Percentiles rank a stretch among this genome's conserved stretches.
Conservation (phyloP, 1,140 invertebrate genomes). For the Caenorhabditis remanei region DNA sequence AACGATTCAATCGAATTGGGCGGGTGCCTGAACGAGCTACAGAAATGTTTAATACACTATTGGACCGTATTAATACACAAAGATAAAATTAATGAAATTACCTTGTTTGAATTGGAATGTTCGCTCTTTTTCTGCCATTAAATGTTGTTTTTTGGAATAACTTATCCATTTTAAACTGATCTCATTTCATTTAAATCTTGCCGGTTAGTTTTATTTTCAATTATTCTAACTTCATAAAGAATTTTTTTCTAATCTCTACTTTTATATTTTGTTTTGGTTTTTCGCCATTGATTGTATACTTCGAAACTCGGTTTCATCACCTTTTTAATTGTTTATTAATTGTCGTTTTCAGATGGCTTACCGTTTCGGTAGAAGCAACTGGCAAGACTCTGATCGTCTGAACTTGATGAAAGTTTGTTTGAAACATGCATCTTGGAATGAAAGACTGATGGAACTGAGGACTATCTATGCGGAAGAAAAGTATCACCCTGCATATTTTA, state of each 20-base stretch:
- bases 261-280: background rate
- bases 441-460: background rate
- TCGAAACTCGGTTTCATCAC: too few species aligned
- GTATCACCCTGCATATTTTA: conserved; percentile 30
- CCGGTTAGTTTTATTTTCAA: background rate
- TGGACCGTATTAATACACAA: background rate
- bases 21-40: conserved; percentile 2
- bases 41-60: background rate
- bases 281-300: too few species aligned
- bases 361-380: conserved; percentile 19
- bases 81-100: background rate
- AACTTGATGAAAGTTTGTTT: conserved; percentile 1
- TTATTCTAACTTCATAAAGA: background rate
- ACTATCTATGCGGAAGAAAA: background rate
- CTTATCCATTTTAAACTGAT: background rate
- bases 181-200: background rate
- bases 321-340: too few species aligned
- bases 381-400: conserved; percentile 15
- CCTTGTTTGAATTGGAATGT: background rate
- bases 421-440: background rate
- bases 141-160: background rate
- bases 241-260: background rate
- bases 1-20: conserved; percentile 10
- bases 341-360: background rate
- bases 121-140: background rate